Conservation (phyloP, 1,140 invertebrate genomes). For the Zaprionus gabonicus region DNA sequence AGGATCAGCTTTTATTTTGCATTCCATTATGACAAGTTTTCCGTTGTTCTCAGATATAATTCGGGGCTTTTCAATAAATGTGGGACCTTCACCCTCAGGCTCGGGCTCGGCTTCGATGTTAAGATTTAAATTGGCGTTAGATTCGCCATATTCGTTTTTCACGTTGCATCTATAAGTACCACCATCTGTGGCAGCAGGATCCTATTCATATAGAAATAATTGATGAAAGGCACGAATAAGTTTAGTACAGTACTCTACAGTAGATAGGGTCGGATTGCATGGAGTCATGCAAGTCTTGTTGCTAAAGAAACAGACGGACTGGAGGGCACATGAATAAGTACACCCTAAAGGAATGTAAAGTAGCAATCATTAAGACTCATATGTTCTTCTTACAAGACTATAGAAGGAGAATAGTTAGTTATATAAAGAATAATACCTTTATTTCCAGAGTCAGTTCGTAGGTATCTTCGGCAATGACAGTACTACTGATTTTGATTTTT, state of each 20-base stretch:
- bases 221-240: no score
- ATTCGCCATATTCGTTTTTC: slow-evolving; percentile 98
- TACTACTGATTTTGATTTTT: slow-evolving; percentile 93
- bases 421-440: slow-evolving; percentile 87
- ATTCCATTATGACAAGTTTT: slow-evolving; percentile 99
- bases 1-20: slow-evolving; percentile 96
- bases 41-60: slow-evolving; percentile 94
- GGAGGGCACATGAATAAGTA: no score
- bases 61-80: slow-evolving; percentile 98
- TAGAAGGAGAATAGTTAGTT: no score
- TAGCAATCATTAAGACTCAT: no score
- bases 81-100: slow-evolving; percentile 96
- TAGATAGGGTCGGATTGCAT: no score
- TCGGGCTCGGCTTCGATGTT: slow-evolving; percentile 98
- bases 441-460: slow-evolving; percentile 96
- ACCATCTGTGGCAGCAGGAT: slow-evolving; percentile 96
- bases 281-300: no score
- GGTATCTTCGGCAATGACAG: slow-evolving; percentile 91
- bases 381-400: no score
- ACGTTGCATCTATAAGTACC: slow-evolving; percentile 99
- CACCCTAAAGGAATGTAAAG: no score
- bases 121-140: slow-evolving; percentile 98
- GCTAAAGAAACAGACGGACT: no score
- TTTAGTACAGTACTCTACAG: no score
- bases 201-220: slow-evolving; percentile 86